These are phyloP conservation scores for Scolopax rusticola DNA, from an alignment of 2,797 vertebrate genomes.

Conservation along the genomic window DNA sequence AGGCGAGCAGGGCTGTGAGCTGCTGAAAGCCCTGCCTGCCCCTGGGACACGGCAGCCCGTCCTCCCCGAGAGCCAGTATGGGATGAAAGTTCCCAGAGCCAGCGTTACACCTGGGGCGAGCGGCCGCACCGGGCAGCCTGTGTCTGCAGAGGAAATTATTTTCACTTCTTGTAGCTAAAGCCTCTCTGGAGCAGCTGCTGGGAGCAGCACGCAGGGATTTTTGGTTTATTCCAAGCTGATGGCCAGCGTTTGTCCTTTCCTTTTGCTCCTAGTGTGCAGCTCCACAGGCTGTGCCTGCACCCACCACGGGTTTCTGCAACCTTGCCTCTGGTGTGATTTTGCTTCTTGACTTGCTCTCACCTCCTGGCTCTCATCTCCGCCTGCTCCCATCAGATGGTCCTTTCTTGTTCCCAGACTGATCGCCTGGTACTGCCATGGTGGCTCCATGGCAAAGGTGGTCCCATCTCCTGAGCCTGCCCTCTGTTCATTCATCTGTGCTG, in stretches of 20 bases:
- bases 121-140: fast-evolving
- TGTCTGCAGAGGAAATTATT: neutral
- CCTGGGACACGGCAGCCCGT: neutral
- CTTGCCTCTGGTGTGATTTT: neutral
- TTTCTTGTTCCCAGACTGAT: neutral
- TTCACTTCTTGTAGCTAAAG: fast-evolving
- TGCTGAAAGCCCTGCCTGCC: neutral
- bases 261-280: fast-evolving
- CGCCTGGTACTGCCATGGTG: fast-evolving
- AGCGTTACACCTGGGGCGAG: neutral
- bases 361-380: neutral
- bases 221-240: neutral
- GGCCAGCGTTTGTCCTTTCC: neutral
- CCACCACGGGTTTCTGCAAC: neutral
- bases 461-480: neutral
- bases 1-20: neutral
- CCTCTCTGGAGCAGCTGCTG: neutral
- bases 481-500: neutral
- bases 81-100: neutral
- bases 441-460: neutral
- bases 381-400: neutral
- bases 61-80: fast-evolving
- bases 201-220: fast-evolving
- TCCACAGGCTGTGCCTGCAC: neutral
- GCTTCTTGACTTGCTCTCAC: neutral